These are phyloP conservation scores for Theristus sp. DNA, from an alignment of 2,888 invertebrate genomes.

Conservation along the genomic window DNA sequence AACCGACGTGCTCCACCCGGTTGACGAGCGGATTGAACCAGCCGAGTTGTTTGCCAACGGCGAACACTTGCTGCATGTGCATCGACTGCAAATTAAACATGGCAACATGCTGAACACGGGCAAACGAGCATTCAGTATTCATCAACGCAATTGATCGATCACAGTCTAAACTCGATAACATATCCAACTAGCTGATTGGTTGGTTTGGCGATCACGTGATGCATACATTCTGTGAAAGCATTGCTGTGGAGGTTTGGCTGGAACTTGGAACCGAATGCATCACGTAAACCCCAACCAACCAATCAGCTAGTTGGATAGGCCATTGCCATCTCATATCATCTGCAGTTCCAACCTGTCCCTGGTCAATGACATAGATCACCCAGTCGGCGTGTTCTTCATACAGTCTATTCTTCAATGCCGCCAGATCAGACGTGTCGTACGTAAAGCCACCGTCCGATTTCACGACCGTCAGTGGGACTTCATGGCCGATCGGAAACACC, in stretches of 20 bases:
- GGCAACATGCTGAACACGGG: background rate
- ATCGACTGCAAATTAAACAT: slow-evolving; percentile 35
- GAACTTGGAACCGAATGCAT: too few species aligned
- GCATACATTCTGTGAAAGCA: too few species aligned
- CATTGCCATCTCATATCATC: too few species aligned
- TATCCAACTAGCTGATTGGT: too few species aligned
- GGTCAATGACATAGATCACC: slow-evolving; percentile 80
- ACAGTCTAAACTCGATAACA: too few species aligned
- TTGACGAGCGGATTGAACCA: slow-evolving; percentile 46
- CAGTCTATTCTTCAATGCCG: slow-evolving; percentile 45
- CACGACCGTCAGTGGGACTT: slow-evolving; percentile 68
- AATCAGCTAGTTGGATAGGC: too few species aligned
- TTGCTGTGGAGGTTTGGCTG: too few species aligned
- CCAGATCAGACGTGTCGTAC: slow-evolving; percentile 94
- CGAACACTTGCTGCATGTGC: slow-evolving; percentile 53
- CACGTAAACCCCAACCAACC: too few species aligned
- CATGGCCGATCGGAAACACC: slow-evolving; percentile 32
- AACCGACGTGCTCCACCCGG: slow-evolving; percentile 72
- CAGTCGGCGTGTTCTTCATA: slow-evolving; percentile 58
- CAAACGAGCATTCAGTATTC: too few species aligned
- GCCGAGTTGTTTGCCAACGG: slow-evolving; percentile 55
- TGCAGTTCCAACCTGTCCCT: slow-evolving; percentile 73
- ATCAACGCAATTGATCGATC: background rate
- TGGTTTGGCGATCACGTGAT: too few species aligned
- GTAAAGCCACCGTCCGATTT: slow-evolving; percentile 92